phyloP scores from a whole-genome alignment of 2,888 invertebrate genomes.

The Maniola hyperantus region DNA sequence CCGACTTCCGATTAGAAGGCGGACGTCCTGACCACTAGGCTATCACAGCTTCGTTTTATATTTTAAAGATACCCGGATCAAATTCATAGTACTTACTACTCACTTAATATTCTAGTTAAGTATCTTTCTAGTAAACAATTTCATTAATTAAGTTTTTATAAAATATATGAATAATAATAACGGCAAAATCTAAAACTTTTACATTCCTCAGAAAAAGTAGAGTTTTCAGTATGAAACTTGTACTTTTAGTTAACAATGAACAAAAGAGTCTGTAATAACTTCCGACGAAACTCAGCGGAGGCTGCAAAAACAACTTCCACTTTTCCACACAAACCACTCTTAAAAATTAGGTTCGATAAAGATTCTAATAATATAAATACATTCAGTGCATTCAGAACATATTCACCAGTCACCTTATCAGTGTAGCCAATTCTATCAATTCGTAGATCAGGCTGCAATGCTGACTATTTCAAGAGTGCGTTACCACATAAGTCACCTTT shows the following conservation, averaged over 20 bases:
- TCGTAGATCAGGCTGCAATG: neutral
- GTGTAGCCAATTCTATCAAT: neutral
- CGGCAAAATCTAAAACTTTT: neutral
- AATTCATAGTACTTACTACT: too few relatives aligned
- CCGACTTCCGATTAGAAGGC: too few relatives aligned
- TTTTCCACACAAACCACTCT: slow-evolving; percentile 16
- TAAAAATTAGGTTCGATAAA: neutral
- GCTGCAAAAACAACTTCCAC: slow-evolving; percentile 15
- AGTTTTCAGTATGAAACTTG: slow-evolving; percentile 12
- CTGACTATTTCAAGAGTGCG: neutral
- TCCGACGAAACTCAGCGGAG: slow-evolving; percentile 11
- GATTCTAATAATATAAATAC: too few relatives aligned
- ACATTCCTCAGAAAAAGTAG: neutral
- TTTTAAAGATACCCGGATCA: too few relatives aligned
- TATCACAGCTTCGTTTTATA: too few relatives aligned
- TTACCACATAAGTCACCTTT: neutral
- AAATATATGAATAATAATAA: too few relatives aligned
- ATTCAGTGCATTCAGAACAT: neutral
- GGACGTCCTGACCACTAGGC: too few relatives aligned
- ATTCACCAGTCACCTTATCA: too few relatives aligned
- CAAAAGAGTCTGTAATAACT: slow-evolving; percentile 19
- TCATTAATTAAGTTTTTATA: neutral
- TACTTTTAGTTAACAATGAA: slow-evolving; percentile 15
- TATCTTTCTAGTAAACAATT: neutral
- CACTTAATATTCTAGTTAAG: too few relatives aligned